phyloP scores from a whole-genome alignment of 2,797 vertebrate genomes.

The Neoniphon sammara region DNA sequence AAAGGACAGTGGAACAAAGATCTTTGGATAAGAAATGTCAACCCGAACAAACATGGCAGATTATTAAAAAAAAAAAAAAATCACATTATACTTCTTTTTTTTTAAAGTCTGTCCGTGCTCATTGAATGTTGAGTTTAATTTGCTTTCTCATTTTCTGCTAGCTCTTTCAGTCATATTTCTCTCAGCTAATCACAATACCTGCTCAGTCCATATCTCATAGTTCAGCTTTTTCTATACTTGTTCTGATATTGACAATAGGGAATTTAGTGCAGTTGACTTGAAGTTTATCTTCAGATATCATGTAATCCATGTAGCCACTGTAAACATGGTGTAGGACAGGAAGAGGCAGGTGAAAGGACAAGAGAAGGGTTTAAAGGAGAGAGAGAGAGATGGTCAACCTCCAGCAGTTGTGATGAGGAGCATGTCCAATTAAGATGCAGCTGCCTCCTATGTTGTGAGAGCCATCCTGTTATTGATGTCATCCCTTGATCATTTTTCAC shows the following conservation, averaged over 20 bases:
- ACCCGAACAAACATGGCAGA: neutral
- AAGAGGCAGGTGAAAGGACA: conserved; percentile 6
- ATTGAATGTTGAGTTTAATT: conserved; percentile 1
- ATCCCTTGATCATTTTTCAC: conserved; percentile 80
- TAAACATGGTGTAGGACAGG: conserved; percentile 8
- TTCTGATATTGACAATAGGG: conserved; percentile 8
- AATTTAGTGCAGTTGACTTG: neutral
- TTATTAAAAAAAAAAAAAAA: neutral
- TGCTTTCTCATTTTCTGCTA: neutral
- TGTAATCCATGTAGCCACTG: conserved; percentile 10
- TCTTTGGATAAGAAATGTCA: conserved; percentile 1
- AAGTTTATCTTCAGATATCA: too few species aligned
- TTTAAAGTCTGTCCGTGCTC: conserved; percentile 24
- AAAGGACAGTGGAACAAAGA: conserved; percentile 1
- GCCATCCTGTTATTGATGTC: conserved; percentile 77
- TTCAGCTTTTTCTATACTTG: conserved; percentile 31
- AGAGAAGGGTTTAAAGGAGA: neutral
- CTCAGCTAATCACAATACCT: conserved; percentile 9
- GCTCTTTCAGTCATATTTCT: conserved; percentile 30
- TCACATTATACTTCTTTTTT: neutral
- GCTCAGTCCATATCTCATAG: conserved; percentile 10
- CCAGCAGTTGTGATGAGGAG: conserved; percentile 68
- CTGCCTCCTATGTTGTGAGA: conserved; percentile 68
- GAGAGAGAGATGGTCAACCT: conserved; percentile 44
- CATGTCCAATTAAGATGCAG: conserved; percentile 77